Evolutionary conservation across 2,113 vertebrate genomes (phyloP), one percentile per base, ranked within the genome.

Genomic region (Apodemus sylvaticus): DNA sequence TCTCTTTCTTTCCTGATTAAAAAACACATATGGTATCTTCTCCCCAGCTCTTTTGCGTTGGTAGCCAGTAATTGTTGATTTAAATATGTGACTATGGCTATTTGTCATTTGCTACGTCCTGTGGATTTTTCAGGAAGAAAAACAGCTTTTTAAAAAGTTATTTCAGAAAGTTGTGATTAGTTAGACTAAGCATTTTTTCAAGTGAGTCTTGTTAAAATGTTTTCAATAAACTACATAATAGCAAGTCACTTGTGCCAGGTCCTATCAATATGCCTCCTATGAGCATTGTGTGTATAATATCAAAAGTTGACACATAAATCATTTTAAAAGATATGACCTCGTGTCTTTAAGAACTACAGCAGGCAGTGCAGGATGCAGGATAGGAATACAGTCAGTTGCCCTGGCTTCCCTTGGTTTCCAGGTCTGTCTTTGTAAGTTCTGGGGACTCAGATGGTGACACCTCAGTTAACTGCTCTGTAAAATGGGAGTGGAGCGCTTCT

Each of bases 121-220:
- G 60, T 77, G 82, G 95, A 68, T 81, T 96, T 95, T 96, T 96
- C 92, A 92, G 62, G 77, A 94, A 82, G 87, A 90, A 96, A 94
- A 94, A 92, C 90, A 42, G 62, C 89, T 89, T 39, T 86, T 81
- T 11, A 42, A 62, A 94, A 51, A 95, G 96, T 93, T 16, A 96
- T 92, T 95, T 93, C 77, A 95, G 79, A 96, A 94, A 76, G 42
- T 97, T 96, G 91, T 94, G 96, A 96, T 97, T 97, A 97, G 53
- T 97, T 93, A 97, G 79, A 93, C 79, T 91, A 94, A 93, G 81
- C 87, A 94, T 88, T 93, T 93, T 82, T 92, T 55, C 85, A 97
- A 96, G 81, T 97, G 92, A 96, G 94, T 91, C 94, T 95, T 95
- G 73, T 92, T 95, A 60, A 96, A 93, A 93, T 87, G 86, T 93